Evolutionary conservation across 1,140 invertebrate species (phyloP).

Genomic region (Drosophila truncata): DNA sequence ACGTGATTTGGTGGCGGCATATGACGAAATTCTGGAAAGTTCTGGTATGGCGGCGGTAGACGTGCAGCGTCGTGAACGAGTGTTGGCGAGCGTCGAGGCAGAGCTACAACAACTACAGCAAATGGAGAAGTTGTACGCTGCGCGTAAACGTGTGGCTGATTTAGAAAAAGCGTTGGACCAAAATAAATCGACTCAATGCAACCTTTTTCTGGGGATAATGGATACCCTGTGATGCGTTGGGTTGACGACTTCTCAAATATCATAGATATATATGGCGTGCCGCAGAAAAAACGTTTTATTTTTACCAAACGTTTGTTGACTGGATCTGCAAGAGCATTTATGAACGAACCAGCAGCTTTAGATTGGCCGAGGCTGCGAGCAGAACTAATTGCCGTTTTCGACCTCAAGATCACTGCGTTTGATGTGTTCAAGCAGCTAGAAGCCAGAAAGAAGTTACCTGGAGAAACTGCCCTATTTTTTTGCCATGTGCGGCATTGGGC

Average conservation of each 20-base stretch:
- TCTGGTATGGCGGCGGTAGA: no score
- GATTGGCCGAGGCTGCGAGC: neutral
- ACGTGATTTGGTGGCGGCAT: no score
- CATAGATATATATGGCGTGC: neutral
- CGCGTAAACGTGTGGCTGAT: neutral
- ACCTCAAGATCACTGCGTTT: no score
- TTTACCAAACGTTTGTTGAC: neutral
- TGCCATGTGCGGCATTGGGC: neutral
- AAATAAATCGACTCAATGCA: neutral
- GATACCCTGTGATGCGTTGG: neutral
- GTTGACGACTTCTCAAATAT: neutral
- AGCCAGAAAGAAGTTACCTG: neutral
- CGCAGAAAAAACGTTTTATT: neutral
- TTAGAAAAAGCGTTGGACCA: neutral
- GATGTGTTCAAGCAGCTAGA: no score
- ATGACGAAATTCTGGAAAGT: no score
- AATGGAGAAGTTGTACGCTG: no score
- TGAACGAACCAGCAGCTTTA: neutral
- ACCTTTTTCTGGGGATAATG: constrained; percentile 4
- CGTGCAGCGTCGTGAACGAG: no score
- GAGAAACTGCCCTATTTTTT: neutral
- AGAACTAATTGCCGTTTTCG: neutral
- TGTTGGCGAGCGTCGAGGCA: no score
- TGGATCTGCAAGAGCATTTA: neutral
- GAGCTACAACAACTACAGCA: no score